Conservation (phyloP, 2,888 invertebrate species). For the Idaea dimidiata region DNA sequence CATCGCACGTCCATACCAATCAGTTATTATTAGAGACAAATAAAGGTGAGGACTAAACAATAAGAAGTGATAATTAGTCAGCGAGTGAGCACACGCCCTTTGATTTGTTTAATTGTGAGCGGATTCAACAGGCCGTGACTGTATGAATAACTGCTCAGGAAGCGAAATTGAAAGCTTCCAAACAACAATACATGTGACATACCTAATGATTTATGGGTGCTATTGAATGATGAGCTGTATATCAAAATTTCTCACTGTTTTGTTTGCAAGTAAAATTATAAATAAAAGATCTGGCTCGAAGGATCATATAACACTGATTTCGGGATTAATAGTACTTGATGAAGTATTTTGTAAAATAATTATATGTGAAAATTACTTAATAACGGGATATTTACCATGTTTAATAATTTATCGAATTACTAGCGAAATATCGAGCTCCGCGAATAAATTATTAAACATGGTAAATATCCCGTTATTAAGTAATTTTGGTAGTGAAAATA, state of each 20-base stretch:
- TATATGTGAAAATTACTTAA: too few species aligned
- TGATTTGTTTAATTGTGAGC: background rate
- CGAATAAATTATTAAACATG: too few species aligned
- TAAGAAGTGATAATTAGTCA: background rate
- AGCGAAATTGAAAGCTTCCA: background rate
- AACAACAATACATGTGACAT: background rate
- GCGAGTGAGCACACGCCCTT: background rate
- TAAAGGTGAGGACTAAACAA: conserved; percentile 1
- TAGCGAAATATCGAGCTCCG: too few species aligned
- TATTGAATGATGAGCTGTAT: too few species aligned
- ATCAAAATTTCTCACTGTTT: too few species aligned
- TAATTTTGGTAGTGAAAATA: too few species aligned
- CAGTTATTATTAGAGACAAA: background rate
- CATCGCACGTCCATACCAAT: background rate
- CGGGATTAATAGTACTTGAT: background rate
- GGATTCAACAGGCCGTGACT: background rate
- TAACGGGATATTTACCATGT: too few species aligned
- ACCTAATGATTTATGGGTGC: too few species aligned
- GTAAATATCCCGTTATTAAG: too few species aligned
- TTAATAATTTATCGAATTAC: too few species aligned
- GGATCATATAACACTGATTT: background rate
- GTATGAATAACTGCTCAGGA: background rate
- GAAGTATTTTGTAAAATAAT: background rate
- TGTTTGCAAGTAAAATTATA: too few species aligned
- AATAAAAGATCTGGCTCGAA: background rate